phyloP scores from a whole-genome alignment of 2,113 vertebrate species.

The Rutilus rutilus region DNA sequence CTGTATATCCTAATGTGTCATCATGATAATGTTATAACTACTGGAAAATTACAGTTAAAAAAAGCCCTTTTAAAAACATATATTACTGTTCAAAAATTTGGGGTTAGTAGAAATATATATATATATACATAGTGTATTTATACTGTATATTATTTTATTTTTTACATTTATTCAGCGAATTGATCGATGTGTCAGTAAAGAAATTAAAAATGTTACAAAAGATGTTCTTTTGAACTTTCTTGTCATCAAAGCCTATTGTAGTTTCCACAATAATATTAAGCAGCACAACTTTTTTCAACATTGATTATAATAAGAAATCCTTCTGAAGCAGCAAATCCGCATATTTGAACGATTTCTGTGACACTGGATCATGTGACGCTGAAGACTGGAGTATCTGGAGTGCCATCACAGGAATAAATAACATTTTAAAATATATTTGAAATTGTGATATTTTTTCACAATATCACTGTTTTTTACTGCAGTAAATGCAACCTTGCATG shows the following conservation, averaged over 20 bases:
- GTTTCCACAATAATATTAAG: background rate
- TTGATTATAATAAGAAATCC: too few species aligned
- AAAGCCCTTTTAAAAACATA: background rate
- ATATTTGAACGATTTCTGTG: background rate
- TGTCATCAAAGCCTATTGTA: too few species aligned
- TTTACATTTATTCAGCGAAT: too few species aligned
- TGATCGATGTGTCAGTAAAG: too few species aligned
- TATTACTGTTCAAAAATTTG: too few species aligned
- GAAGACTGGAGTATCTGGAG: background rate
- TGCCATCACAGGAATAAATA: background rate
- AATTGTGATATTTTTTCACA: background rate
- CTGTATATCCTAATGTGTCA: slow-evolving; percentile 9
- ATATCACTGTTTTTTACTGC: background rate
- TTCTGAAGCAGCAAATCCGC: too few species aligned
- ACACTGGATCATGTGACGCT: background rate
- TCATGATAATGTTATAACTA: background rate
- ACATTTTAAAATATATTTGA: background rate
- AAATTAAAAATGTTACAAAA: background rate
- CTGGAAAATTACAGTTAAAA: background rate
- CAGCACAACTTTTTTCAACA: background rate
- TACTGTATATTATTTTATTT: too few species aligned
- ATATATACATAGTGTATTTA: too few species aligned
- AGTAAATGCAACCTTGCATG: background rate
- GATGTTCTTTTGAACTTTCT: too few species aligned
- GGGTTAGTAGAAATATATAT: too few species aligned